Percentiles rank a stretch among this genome's conserved stretches.
Conservation (phyloP, 1,140 invertebrate species). For the Triops cancriformis region DNA sequence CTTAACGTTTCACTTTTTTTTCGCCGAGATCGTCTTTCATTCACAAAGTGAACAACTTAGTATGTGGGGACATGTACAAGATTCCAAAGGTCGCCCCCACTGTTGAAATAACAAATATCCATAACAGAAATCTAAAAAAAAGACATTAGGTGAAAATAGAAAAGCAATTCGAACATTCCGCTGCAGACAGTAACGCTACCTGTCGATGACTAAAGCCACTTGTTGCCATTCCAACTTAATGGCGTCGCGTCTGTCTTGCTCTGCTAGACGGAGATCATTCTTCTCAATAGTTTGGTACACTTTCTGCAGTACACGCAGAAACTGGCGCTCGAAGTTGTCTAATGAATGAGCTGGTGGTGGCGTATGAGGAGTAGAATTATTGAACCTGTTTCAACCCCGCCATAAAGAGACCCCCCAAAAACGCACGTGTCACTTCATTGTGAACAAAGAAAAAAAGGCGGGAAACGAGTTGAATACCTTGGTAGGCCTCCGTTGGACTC, state of each 20-base stretch:
- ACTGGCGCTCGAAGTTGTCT: constrained; percentile 44
- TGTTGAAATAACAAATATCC: constrained; percentile 39
- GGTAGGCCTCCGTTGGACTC: not conserved
- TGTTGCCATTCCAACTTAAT: constrained; percentile 53
- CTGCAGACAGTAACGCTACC: constrained; percentile 31
- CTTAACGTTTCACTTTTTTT: too few relatives aligned
- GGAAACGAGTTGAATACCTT: not conserved
- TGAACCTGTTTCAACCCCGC: not conserved
- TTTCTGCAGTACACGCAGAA: constrained; percentile 45
- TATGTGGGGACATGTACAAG: constrained; percentile 42
- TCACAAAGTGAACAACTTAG: constrained; percentile 38
- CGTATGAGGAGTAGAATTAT: constrained; percentile 17
- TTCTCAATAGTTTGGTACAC: constrained; percentile 49
- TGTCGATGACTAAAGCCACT: constrained; percentile 49
- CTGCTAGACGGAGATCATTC: constrained; percentile 47
- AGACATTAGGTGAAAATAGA: not conserved
- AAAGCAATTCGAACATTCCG: not conserved
- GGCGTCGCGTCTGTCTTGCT: constrained; percentile 48
- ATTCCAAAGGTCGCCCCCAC: constrained; percentile 40
- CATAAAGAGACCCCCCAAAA: constrained; percentile 1
- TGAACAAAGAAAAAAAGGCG: not conserved
- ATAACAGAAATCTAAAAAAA: constrained; percentile 35
- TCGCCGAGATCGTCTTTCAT: not conserved
- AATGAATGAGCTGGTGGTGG: constrained; percentile 16
- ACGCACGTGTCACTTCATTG: not conserved